Conservation (phyloP, 92 coral and sea anemone genomes). For the Chrysogorgia sp. region DNA sequence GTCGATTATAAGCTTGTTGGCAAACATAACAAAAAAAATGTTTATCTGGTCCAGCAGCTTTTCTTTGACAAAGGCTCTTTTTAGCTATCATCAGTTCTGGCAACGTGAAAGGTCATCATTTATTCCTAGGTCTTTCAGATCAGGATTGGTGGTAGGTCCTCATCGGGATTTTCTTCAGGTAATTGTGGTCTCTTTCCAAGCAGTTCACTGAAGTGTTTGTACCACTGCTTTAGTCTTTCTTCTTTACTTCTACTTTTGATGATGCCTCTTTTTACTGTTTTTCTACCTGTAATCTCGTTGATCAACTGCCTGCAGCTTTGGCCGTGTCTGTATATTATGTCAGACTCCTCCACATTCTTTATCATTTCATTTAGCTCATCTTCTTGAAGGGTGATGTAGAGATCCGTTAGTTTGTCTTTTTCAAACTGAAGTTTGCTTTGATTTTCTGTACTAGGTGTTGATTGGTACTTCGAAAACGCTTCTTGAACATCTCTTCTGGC, state of each 20-base stretch:
- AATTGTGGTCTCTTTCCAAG: not conserved
- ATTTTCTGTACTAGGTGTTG: too few relatives aligned
- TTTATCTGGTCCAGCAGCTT: not conserved
- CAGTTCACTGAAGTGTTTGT: not conserved
- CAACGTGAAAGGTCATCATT: not conserved
- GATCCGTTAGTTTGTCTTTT: not conserved
- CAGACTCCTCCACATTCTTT: not conserved
- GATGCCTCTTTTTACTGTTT: not conserved
- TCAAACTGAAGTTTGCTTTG: too few relatives aligned
- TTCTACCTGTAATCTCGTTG: slow-evolving; percentile 14
- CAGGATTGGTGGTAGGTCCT: too few relatives aligned
- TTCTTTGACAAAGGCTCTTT: not conserved
- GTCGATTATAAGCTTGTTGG: not conserved
- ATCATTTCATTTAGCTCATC: slow-evolving; percentile 12
- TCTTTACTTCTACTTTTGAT: not conserved
- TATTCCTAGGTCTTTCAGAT: too few relatives aligned
- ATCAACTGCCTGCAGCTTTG: slow-evolving; percentile 15
- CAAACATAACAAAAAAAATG: not conserved
- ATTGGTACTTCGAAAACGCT: too few relatives aligned
- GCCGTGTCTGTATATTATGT: not conserved
- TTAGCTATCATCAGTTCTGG: not conserved
- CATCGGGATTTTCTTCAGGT: too few relatives aligned
- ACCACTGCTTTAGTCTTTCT: slow-evolving; percentile 6
- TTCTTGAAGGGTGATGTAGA: not conserved
- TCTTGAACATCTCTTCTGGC: too few relatives aligned